A percentile compares a stretch with the other conserved stretches of the same genome.
Evolutionary conservation across 2,888 invertebrate species (phyloP).

Genomic region (Himalopsyche japonica): DNA sequence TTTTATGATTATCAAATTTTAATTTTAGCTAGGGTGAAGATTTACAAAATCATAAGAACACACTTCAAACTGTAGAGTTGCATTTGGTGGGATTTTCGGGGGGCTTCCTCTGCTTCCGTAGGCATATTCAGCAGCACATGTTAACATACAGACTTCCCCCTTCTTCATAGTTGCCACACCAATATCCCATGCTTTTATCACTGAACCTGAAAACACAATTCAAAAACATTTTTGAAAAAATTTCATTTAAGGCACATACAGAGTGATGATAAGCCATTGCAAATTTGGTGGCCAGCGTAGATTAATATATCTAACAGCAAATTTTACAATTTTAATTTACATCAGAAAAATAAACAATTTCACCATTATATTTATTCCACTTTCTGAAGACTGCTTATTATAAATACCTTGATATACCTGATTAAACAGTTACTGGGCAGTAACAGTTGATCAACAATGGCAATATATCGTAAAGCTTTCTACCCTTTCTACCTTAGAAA

Average conservation of each 20-base stretch:
- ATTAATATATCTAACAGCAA: no score
- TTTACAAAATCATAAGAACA: slow-evolving; percentile 38
- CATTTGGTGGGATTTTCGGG: slow-evolving; percentile 85
- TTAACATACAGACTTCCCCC: slow-evolving; percentile 81
- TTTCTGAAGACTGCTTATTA: no score
- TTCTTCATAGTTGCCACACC: slow-evolving; percentile 93
- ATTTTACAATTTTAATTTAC: no score
- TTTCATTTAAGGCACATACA: neutral
- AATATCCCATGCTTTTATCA: slow-evolving; percentile 94
- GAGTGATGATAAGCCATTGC: neutral
- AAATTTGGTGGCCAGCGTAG: neutral
- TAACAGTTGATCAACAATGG: no score
- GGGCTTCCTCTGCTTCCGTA: slow-evolving; percentile 84
- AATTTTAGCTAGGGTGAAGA: no score
- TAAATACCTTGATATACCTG: no score
- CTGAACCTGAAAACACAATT: slow-evolving; percentile 60
- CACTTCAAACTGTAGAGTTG: slow-evolving; percentile 89
- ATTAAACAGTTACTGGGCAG: no score
- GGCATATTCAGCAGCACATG: slow-evolving; percentile 87
- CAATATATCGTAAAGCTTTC: no score
- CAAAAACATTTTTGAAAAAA: neutral
- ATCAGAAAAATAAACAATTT: no score
- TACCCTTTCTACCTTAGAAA: no score
- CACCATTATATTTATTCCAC: no score
- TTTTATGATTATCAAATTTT: no score